A percentile compares a stretch with the other conserved stretches of the same genome.
Evolutionary conservation across 2,797 vertebrate species (phyloP).

Genomic region (Erethizon dorsatum): DNA sequence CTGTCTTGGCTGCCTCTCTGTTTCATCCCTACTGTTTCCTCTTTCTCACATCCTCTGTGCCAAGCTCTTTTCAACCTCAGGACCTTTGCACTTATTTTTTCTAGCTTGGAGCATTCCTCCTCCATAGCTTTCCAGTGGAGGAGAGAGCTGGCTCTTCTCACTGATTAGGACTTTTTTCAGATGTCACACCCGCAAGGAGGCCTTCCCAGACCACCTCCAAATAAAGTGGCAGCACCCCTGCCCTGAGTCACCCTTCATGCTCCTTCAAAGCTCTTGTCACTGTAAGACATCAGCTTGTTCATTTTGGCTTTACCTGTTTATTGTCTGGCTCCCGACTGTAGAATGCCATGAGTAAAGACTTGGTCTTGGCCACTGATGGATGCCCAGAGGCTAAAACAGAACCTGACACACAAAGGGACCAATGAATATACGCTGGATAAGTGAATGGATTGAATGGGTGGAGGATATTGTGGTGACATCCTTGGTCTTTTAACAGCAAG

Average conservation of each 20-base stretch:
- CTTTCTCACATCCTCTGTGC: neutral
- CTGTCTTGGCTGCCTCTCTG: neutral
- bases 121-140: neutral
- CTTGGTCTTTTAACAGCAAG: neutral
- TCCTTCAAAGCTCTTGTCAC: neutral
- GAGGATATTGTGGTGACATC: neutral
- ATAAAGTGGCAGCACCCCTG: neutral
- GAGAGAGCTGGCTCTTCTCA: neutral
- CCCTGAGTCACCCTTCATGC: neutral
- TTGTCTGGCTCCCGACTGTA: neutral
- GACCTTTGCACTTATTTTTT: neutral
- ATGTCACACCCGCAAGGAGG: neutral
- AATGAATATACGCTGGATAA: neutral
- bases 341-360: neutral
- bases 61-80: neutral
- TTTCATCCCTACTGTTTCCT: neutral
- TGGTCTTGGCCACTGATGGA: neutral
- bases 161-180: neutral
- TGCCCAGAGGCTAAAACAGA: neutral
- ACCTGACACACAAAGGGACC: neutral
- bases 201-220: neutral
- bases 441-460: neutral
- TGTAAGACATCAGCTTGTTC: neutral
- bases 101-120: neutral
- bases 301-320: neutral